These are phyloP conservation scores for Drosophila anomalata DNA, from an alignment of 2,888 invertebrate species.

Conservation along the genomic window DNA sequence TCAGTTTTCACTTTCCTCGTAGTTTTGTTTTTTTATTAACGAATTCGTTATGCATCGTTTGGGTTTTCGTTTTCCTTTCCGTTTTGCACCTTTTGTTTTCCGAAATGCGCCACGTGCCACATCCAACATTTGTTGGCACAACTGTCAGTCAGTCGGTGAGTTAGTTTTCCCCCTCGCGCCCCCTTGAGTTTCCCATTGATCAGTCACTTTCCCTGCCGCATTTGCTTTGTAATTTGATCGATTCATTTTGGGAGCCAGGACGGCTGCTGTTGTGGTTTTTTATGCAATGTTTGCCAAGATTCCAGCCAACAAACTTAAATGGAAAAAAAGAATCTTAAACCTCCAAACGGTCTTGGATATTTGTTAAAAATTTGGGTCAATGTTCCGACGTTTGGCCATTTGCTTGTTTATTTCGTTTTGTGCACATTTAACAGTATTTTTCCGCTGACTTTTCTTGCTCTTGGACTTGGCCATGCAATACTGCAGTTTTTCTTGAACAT, in stretches of 20 bases:
- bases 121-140: constrained; percentile 73
- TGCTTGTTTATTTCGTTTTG: constrained; percentile 40
- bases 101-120: constrained; percentile 67
- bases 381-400: constrained; percentile 48
- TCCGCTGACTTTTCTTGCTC: constrained; percentile 67
- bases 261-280: constrained; percentile 55
- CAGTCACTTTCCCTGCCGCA: constrained; percentile 40
- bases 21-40: constrained; percentile 53
- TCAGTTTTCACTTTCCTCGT: constrained; percentile 68
- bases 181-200: constrained; percentile 7
- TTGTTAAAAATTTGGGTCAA: constrained; percentile 63
- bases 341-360: constrained; percentile 51
- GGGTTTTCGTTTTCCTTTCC: constrained; percentile 51
- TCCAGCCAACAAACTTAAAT: constrained; percentile 7
- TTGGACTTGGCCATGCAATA: constrained; percentile 79
- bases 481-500: constrained; percentile 46
- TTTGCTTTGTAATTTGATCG: constrained; percentile 74
- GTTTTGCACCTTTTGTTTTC: constrained; percentile 68
- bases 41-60: constrained; percentile 71
- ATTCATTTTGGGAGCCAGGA: constrained; percentile 52
- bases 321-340: constrained; percentile 12
- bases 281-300: constrained; percentile 68
- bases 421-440: constrained; percentile 67
- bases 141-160: constrained; percentile 58
- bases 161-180: constrained; percentile 15